A percentile compares a stretch with the other conserved stretches of the same genome.
Conservation (phyloP, 2,888 invertebrate genomes). For the Hydrotaea diabolus region DNA sequence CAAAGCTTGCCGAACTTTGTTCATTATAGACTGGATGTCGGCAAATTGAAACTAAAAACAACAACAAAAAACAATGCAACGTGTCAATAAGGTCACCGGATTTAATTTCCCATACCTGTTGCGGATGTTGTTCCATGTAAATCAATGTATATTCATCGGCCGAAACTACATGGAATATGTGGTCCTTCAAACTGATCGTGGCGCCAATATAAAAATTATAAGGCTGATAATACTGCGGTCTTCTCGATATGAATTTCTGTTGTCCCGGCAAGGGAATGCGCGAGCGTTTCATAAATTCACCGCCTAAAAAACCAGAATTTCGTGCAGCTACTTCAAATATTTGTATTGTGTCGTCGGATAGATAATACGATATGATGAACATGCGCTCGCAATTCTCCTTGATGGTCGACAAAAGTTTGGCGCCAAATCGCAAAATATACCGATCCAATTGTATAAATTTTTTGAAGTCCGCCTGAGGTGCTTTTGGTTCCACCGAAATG, state of each 20-base stretch:
- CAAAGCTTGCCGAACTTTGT: slow-evolving; percentile 87
- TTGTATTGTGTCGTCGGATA: slow-evolving; percentile 91
- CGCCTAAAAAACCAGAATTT: slow-evolving; percentile 87
- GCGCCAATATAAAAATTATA: slow-evolving; percentile 93
- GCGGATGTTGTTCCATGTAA: slow-evolving; percentile 91
- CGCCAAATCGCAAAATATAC: slow-evolving; percentile 89
- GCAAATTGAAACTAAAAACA: slow-evolving; percentile 87
- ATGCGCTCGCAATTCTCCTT: slow-evolving; percentile 85
- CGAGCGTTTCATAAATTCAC: slow-evolving; percentile 86
- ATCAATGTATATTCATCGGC: slow-evolving; percentile 93
- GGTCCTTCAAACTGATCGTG: slow-evolving; percentile 88
- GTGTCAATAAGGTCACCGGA: background rate
- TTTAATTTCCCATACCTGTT: slow-evolving; percentile 82
- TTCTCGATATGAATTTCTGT: slow-evolving; percentile 86
- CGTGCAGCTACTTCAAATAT: slow-evolving; percentile 89
- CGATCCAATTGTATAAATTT: slow-evolving; percentile 91
- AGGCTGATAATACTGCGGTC: slow-evolving; percentile 88
- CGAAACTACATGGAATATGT: slow-evolving; percentile 88
- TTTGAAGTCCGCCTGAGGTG: slow-evolving; percentile 88
- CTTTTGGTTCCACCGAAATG: slow-evolving; percentile 88
- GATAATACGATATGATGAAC: slow-evolving; percentile 90
- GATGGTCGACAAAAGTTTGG: slow-evolving; percentile 87
- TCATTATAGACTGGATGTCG: slow-evolving; percentile 87
- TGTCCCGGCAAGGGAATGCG: slow-evolving; percentile 88
- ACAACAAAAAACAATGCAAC: background rate